A percentile compares a stretch with the other conserved stretches of the same genome.
Conservation (phyloP, 2,888 invertebrate genomes). For the Caenorhabditis drosophilae region DNA sequence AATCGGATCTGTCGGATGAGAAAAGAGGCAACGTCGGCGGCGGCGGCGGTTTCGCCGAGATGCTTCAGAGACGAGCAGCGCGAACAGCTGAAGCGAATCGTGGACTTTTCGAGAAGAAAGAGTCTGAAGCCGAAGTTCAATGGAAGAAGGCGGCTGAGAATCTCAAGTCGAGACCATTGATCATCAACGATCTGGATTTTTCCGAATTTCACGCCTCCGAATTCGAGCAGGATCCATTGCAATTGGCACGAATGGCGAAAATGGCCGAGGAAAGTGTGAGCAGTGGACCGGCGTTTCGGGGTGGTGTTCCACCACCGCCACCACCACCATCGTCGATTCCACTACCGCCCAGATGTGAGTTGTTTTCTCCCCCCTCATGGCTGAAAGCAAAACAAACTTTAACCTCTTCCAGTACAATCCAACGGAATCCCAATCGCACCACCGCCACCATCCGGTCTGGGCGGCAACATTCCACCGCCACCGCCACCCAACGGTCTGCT, state of each 20-base stretch:
- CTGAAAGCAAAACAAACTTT: conserved; percentile 1
- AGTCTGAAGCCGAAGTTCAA: conserved; percentile 78
- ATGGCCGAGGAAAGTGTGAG: conserved; percentile 15
- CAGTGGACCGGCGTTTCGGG: conserved; percentile 24
- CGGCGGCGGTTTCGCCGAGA: conserved; percentile 62
- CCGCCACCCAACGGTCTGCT: conserved; percentile 69
- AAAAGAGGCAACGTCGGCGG: too few relatives aligned
- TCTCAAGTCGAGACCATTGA: conserved; percentile 74
- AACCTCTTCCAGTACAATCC: conserved; percentile 41
- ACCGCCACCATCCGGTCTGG: conserved; percentile 66
- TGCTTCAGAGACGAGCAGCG: conserved; percentile 63
- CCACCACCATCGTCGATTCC: conserved; percentile 50
- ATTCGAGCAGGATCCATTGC: conserved; percentile 75
- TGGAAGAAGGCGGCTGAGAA: conserved; percentile 81
- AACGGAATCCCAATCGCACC: conserved; percentile 72
- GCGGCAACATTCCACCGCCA: conserved; percentile 51
- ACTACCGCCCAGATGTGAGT: conserved; percentile 53
- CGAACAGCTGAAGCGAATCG: conserved; percentile 52
- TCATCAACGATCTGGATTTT: conserved; percentile 92
- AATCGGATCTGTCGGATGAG: too few relatives aligned
- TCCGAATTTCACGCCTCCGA: conserved; percentile 88
- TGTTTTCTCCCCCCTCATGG: too few relatives aligned
- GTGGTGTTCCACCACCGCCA: conserved; percentile 53
- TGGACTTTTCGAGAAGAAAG: conserved; percentile 47
- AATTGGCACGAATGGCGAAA: conserved; percentile 43